A percentile compares a stretch with the other conserved stretches of the same genome.
Evolutionary conservation across 1,140 invertebrate genomes (phyloP).

Genomic region (Chrysoperla carnea): DNA sequence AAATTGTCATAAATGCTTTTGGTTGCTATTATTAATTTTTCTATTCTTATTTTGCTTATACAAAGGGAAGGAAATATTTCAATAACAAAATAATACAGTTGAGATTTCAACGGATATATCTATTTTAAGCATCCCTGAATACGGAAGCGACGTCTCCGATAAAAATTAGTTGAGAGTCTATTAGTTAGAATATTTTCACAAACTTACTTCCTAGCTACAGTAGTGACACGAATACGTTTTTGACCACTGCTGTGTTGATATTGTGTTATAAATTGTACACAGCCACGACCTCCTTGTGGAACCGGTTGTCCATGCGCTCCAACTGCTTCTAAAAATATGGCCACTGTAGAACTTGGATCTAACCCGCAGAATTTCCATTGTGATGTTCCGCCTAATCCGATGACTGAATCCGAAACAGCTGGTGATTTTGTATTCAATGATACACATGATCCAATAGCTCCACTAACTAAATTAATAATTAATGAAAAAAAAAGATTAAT

Average conservation of each 20-base stretch:
- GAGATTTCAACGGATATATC: too few relatives aligned
- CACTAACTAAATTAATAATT: conserved; percentile 49
- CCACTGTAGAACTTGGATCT: conserved; percentile 80
- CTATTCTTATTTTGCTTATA: too few relatives aligned
- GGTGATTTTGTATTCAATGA: conserved; percentile 79
- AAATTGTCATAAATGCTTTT: too few relatives aligned
- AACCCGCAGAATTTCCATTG: conserved; percentile 98
- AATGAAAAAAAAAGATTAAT: conserved; percentile 3
- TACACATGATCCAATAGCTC: conserved; percentile 92
- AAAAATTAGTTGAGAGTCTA: too few relatives aligned
- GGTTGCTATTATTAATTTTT: too few relatives aligned
- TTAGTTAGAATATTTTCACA: not conserved
- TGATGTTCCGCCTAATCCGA: conserved; percentile 91
- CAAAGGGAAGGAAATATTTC: too few relatives aligned
- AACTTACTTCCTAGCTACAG: conserved; percentile 81
- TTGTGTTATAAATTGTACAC: conserved; percentile 96
- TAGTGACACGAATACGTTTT: conserved; percentile 87
- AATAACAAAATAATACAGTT: too few relatives aligned
- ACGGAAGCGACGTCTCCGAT: too few relatives aligned
- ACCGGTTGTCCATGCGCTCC: conserved; percentile 92
- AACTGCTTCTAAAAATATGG: conserved; percentile 94
- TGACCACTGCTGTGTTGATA: conserved; percentile 98
- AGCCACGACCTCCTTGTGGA: conserved; percentile 88
- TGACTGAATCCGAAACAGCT: conserved; percentile 89
- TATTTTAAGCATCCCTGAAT: too few relatives aligned